Evolutionary conservation across 1,140 invertebrate genomes (phyloP).

Genomic region (Bombus affinis): DNA sequence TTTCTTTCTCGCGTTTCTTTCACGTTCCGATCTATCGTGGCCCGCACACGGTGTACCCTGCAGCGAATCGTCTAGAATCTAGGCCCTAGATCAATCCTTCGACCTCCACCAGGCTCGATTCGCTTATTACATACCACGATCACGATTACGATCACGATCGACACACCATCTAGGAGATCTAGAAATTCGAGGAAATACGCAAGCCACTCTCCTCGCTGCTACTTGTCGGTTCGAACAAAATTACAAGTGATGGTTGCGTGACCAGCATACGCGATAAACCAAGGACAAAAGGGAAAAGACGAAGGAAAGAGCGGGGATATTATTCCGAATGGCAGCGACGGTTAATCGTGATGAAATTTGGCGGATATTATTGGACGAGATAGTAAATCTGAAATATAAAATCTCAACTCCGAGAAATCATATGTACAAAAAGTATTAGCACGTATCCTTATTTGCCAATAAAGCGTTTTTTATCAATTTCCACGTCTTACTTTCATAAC

Average conservation of each 20-base stretch:
- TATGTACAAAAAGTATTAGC: too few relatives aligned
- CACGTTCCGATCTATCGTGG: not conserved
- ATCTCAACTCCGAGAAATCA: too few relatives aligned
- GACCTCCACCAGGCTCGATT: not conserved
- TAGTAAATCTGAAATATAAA: too few relatives aligned
- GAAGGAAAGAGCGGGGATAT: not conserved
- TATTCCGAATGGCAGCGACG: too few relatives aligned
- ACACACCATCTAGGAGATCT: not conserved
- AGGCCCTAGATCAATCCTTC: not conserved
- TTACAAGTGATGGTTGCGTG: not conserved
- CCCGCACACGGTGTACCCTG: not conserved
- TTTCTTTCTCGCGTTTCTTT: slow-evolving; percentile 7
- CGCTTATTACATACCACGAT: not conserved
- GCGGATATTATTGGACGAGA: too few relatives aligned
- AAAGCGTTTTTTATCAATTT: too few relatives aligned
- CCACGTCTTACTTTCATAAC: too few relatives aligned
- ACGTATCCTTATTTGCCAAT: too few relatives aligned
- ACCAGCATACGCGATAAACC: not conserved
- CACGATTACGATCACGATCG: slow-evolving; percentile 5
- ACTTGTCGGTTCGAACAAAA: not conserved
- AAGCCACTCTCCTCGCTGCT: not conserved
- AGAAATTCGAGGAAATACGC: not conserved
- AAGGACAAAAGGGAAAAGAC: not conserved
- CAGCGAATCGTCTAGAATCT: not conserved
- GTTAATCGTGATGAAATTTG: too few relatives aligned